phyloP scores from a whole-genome alignment of 2,797 vertebrate genomes.

The Myoxocephalus aenaeus region DNA sequence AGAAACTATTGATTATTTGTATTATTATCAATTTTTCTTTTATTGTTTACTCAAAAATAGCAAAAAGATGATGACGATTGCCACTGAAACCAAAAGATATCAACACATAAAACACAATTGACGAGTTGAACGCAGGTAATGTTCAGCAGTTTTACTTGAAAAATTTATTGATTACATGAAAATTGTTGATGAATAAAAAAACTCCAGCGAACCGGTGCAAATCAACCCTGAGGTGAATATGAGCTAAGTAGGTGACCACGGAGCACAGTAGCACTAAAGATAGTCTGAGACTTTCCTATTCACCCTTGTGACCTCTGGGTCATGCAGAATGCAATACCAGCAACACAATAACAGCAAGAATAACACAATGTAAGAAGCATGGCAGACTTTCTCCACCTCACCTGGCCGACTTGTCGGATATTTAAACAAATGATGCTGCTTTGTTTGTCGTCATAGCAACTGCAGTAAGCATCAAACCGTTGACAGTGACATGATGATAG shows the following conservation, averaged over 20 bases:
- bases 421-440: conserved; percentile 65
- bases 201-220: not conserved
- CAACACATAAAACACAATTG: not conserved
- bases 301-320: conserved; percentile 21
- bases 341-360: not conserved
- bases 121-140: not conserved
- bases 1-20: not conserved
- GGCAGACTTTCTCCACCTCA: conserved; percentile 34
- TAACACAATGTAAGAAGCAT: conserved; percentile 15
- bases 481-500: conserved; percentile 39
- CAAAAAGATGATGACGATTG: not conserved
- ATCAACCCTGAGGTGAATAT: conserved; percentile 27
- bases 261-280: conserved; percentile 7
- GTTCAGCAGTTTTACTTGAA: not conserved
- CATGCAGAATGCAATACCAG: conserved; percentile 24
- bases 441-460: conserved; percentile 74
- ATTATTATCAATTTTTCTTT: not conserved
- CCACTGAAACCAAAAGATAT: not conserved
- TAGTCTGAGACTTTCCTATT: conserved; percentile 9
- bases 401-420: conserved; percentile 42
- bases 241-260: conserved; percentile 32
- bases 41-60: not conserved
- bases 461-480: conserved; percentile 21
- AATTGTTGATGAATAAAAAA: not conserved
- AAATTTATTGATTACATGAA: not conserved